Evolutionary conservation across 1,140 invertebrate genomes (phyloP), one percentile per base, ranked within the genome.

Genomic region (Sarcophaga bullata): DNA sequence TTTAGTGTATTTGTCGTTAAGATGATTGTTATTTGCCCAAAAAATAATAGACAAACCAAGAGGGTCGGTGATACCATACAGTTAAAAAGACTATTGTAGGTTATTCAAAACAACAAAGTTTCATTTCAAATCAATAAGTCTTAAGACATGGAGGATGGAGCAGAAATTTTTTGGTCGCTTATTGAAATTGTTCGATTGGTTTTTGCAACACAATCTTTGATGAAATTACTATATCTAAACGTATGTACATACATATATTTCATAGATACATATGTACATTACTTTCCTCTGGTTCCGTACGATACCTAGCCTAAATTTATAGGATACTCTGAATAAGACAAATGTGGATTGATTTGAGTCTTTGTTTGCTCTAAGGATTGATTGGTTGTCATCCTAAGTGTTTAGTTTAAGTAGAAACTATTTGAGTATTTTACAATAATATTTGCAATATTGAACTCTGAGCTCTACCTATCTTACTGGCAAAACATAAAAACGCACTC

Each of bases 161-260:
- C n/a, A 52, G 48, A 78, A 78, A 50, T 50, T 78, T 83, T 81
- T 52, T 81, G 49, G 83, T 80, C 83, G 75, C 48, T 81, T 83
- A 83, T 81, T 83, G 83, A 83, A 83, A 83, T 83, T 83, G 83
- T 73, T 83, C 75, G 78, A 81, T 83, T 81, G 72, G n/a, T 83
- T 81, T 83, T 72, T 17, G n/a, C 17, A 17, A 19, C n/a, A 68
- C n/a, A 50, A 52, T 50, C 75, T 50, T 3, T 78, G 37, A 50
- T n/a, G n/a, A 78, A 50, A 52, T 49, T 52, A 73, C 11, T n/a
- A n/a, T n/a, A n/a, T n/a, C n/a, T n/a, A n/a, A n/a, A 78, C 17
- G 19, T 2, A 78, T 19, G 11, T n/a, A 46, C n/a, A 75, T 75
- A 46, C 15, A 75, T 76, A 49, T 49, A 47, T 76, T n/a, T 76